Evolutionary conservation across 2,797 vertebrate genomes (phyloP).

Genomic region (Prunella strophiata): DNA sequence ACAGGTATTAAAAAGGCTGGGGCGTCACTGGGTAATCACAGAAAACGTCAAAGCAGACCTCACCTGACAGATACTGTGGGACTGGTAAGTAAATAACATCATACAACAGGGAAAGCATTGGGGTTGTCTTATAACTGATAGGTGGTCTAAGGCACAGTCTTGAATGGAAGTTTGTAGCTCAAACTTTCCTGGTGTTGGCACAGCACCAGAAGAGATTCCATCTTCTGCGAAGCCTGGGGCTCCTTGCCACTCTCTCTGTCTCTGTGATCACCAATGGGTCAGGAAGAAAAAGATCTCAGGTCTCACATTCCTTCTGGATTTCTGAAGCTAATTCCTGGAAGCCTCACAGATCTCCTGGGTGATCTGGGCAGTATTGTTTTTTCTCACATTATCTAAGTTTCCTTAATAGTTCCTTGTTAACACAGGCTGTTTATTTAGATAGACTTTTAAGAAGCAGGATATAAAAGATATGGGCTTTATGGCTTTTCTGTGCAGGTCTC

Average conservation of each 20-base stretch:
- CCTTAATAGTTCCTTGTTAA: neutral
- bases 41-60: neutral
- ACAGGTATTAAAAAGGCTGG: neutral
- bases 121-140: neutral
- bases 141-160: neutral
- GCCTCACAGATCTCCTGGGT: neutral
- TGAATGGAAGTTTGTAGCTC: neutral
- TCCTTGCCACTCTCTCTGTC: neutral
- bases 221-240: neutral
- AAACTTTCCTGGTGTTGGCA: neutral
- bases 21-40: fast-evolving
- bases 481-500: neutral
- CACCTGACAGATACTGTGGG: neutral
- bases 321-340: neutral
- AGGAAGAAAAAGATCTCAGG: neutral
- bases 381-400: neutral
- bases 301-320: neutral
- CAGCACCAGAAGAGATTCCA: neutral
- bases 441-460: neutral
- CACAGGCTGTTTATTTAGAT: neutral
- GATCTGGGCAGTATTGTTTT: neutral
- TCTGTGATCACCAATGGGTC: neutral
- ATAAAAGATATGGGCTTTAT: neutral
- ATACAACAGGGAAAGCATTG: neutral
- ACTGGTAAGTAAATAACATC: conserved; percentile 25